These are phyloP conservation scores for Diorhabda elongata DNA, from an alignment of 1,140 invertebrate species.

Conservation along the genomic window DNA sequence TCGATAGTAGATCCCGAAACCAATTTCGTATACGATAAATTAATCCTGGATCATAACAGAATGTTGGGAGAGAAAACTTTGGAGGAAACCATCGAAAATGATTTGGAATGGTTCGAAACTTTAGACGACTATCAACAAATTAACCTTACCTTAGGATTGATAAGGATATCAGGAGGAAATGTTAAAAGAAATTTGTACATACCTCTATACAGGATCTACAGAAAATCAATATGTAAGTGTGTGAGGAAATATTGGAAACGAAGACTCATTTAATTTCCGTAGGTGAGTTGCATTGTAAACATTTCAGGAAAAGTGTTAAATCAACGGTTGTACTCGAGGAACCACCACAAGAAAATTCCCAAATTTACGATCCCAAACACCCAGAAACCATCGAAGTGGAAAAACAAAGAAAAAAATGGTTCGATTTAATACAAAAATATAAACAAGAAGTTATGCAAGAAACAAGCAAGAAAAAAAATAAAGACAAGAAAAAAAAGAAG, in stretches of 20 bases:
- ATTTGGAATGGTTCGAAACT: constrained; percentile 11
- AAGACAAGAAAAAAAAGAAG: constrained; percentile 8
- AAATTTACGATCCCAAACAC: constrained; percentile 26
- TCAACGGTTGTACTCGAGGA: background rate
- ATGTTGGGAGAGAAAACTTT: constrained; percentile 9
- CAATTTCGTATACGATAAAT: constrained; percentile 15
- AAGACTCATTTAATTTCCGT: background rate
- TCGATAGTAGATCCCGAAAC: constrained; percentile 4
- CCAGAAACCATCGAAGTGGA: constrained; percentile 25
- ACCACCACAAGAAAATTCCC: constrained; percentile 2
- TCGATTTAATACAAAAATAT: constrained; percentile 23
- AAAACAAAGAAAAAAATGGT: constrained; percentile 30
- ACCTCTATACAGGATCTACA: background rate
- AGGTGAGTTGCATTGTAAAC: background rate
- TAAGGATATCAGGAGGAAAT: background rate
- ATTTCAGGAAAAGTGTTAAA: background rate
- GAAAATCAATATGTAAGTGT: background rate
- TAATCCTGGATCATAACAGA: constrained; percentile 13
- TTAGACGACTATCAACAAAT: constrained; percentile 7
- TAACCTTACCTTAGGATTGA: background rate
- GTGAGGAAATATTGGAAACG: background rate
- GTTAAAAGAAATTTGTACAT: background rate
- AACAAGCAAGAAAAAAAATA: constrained; percentile 6
- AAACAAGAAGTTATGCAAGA: constrained; percentile 19
- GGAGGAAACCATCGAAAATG: constrained; percentile 9